phyloP scores from a whole-genome alignment of 2,888 invertebrate genomes.

The Cantharis rufa region DNA sequence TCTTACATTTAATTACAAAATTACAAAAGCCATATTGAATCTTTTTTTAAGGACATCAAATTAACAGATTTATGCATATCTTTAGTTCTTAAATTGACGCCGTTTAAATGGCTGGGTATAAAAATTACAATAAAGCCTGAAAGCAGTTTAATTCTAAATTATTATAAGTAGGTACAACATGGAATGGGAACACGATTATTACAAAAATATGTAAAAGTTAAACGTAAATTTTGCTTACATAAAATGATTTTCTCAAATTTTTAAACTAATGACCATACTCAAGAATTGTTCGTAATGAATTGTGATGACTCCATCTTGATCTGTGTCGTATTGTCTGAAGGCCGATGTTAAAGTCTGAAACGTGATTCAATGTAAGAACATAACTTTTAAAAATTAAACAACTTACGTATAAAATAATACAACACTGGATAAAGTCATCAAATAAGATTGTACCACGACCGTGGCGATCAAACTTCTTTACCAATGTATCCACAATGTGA shows the following conservation, averaged over 20 bases:
- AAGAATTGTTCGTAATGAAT: constrained; percentile 96
- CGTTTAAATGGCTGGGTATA: not conserved
- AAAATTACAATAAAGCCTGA: not conserved
- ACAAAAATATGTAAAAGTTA: constrained; percentile 1
- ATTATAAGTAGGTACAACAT: not conserved
- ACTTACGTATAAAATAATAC: constrained; percentile 90
- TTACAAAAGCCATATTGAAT: too few relatives aligned
- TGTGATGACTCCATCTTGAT: constrained; percentile 91
- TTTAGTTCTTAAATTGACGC: too few relatives aligned
- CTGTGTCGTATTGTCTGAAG: constrained; percentile 87
- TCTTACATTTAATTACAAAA: too few relatives aligned
- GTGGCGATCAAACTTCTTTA: constrained; percentile 92
- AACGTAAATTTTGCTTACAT: not conserved
- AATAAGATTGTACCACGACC: constrained; percentile 91
- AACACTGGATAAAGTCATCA: constrained; percentile 98
- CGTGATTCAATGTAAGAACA: constrained; percentile 22
- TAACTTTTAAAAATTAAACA: not conserved
- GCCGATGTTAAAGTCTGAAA: constrained; percentile 86
- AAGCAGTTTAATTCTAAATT: not conserved
- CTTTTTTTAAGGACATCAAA: too few relatives aligned
- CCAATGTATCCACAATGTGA: constrained; percentile 74
- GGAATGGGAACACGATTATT: not conserved
- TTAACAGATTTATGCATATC: too few relatives aligned
- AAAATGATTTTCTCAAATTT: constrained; percentile 59
- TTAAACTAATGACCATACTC: constrained; percentile 84